Percentiles rank a stretch among this genome's conserved stretches.
Conservation (phyloP, 2,113 vertebrate species). For the Lycocorax pyrrhopterus region DNA sequence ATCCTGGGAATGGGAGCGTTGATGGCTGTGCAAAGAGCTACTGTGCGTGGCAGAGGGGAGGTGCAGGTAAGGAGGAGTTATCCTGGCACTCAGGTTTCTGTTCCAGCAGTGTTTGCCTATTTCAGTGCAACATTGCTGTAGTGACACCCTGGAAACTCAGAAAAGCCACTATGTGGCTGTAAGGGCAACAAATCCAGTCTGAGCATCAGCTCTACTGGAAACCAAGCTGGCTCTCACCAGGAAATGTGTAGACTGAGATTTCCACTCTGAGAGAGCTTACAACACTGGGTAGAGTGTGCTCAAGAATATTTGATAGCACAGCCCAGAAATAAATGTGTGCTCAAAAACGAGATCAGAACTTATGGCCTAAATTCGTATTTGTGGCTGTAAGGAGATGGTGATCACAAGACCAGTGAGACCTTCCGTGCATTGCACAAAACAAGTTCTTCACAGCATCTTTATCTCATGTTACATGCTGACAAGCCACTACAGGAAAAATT, state of each 20-base stretch:
- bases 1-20: not conserved
- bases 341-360: not conserved
- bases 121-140: not conserved
- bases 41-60: not conserved
- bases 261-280: not conserved
- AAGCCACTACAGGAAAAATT: not conserved
- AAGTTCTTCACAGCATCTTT: not conserved
- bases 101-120: not conserved
- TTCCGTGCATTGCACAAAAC: not conserved
- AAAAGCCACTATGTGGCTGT: not conserved
- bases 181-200: not conserved
- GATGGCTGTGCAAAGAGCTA: no score
- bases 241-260: not conserved
- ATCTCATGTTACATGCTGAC: not conserved
- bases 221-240: not conserved
- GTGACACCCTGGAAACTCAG: not conserved
- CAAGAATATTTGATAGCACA: not conserved
- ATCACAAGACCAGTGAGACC: not conserved
- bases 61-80: not conserved
- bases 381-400: not conserved
- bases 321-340: not conserved
- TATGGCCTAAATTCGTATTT: fast-evolving
- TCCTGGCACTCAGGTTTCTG: not conserved
- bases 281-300: not conserved
- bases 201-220: not conserved